These are phyloP conservation scores for Pherbina coryleti DNA, from an alignment of 2,888 invertebrate genomes.

Conservation along the genomic window DNA sequence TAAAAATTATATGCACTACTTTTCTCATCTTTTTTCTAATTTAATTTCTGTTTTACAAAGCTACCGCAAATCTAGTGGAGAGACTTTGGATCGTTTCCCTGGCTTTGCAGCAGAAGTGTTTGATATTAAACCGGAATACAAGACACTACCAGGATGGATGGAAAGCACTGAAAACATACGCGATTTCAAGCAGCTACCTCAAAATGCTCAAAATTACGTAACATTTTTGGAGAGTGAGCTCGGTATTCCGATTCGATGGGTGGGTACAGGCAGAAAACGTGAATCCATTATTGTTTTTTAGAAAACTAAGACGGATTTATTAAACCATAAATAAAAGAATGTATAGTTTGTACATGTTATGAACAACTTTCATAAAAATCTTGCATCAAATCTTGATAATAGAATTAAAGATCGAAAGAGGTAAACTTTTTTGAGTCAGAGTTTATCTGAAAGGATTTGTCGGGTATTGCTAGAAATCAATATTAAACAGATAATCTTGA, in stretches of 20 bases:
- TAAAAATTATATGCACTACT: not conserved
- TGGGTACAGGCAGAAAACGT: conserved; percentile 95
- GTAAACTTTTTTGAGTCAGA: too few relatives aligned
- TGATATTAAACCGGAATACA: conserved; percentile 84
- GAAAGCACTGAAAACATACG: conserved; percentile 83
- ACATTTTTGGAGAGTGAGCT: conserved; percentile 84
- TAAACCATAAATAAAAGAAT: too few relatives aligned
- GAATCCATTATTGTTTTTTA: conserved; percentile 93
- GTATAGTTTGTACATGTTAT: too few relatives aligned
- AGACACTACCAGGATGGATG: conserved; percentile 91
- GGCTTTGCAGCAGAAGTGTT: conserved; percentile 73
- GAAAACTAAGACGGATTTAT: too few relatives aligned
- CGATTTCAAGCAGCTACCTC: conserved; percentile 84
- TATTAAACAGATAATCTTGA: too few relatives aligned
- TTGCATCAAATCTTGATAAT: too few relatives aligned
- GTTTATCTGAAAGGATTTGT: too few relatives aligned
- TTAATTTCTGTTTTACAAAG: conserved; percentile 35
- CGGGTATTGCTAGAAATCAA: too few relatives aligned
- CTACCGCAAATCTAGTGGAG: conserved; percentile 83
- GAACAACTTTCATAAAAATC: too few relatives aligned
- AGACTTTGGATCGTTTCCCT: conserved; percentile 84
- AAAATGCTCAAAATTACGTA: conserved; percentile 86
- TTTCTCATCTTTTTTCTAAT: too few relatives aligned
- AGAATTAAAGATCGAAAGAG: too few relatives aligned
- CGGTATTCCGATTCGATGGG: conserved; percentile 92